These are phyloP conservation scores for Isurus oxyrinchus DNA, from an alignment of 2,113 vertebrate genomes.

Conservation along the genomic window DNA sequence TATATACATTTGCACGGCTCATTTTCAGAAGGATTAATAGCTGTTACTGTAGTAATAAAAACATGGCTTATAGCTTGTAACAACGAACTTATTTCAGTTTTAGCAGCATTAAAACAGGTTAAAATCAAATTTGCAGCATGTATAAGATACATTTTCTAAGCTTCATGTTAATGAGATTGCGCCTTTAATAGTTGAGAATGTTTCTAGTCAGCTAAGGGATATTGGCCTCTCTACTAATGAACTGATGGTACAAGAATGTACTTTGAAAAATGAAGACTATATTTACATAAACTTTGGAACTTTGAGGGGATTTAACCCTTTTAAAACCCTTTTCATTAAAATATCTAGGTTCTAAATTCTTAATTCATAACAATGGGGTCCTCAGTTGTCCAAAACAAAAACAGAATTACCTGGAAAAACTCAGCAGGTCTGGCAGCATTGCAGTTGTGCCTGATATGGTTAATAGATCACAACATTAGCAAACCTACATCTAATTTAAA, in stretches of 20 bases:
- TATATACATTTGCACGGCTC: background rate
- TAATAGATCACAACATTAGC: too few species aligned
- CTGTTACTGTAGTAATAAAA: background rate
- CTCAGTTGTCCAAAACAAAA: too few species aligned
- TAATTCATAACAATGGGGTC: too few species aligned
- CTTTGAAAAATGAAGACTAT: background rate
- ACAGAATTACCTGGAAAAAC: too few species aligned
- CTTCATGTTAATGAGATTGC: background rate
- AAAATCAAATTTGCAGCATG: background rate
- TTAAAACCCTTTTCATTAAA: too few species aligned
- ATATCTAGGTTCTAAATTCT: too few species aligned
- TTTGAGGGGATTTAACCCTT: too few species aligned
- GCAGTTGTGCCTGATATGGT: too few species aligned
- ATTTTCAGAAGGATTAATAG: background rate
- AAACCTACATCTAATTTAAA: too few species aligned
- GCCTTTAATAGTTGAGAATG: background rate
- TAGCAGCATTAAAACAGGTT: background rate
- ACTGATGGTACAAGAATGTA: background rate
- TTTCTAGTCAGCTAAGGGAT: background rate
- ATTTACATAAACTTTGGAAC: background rate
- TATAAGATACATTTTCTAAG: background rate
- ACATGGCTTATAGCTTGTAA: background rate
- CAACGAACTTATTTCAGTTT: background rate
- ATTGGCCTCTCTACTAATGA: background rate
- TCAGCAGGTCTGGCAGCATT: too few species aligned